Conservation (phyloP, 2,113 vertebrate species). For the Raja brachyura region DNA sequence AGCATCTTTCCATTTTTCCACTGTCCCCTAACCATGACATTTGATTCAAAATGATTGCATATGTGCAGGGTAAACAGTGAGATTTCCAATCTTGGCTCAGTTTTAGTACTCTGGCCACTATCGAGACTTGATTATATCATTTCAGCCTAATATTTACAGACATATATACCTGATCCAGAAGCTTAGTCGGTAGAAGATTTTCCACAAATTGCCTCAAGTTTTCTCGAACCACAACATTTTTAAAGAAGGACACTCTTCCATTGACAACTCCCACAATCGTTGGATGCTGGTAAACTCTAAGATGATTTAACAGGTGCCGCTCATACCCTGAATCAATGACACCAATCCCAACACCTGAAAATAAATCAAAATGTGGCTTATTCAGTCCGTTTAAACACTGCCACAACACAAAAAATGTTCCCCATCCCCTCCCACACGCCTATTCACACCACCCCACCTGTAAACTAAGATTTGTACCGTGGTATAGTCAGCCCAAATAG, state of each 20-base stretch:
- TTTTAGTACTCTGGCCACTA: background rate
- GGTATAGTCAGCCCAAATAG: background rate
- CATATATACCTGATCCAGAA: constrained; percentile 75
- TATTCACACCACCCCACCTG: background rate
- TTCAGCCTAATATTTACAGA: background rate
- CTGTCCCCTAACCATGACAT: background rate
- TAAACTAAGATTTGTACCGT: background rate
- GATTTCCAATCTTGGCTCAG: background rate
- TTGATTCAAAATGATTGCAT: background rate
- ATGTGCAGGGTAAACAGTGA: background rate
- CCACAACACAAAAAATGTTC: background rate
- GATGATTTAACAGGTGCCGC: constrained; percentile 80
- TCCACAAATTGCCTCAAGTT: constrained; percentile 87
- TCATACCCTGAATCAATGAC: constrained; percentile 88
- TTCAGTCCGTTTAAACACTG: background rate
- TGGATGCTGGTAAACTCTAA: constrained; percentile 85
- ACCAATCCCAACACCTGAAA: constrained; percentile 82
- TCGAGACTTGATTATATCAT: background rate
- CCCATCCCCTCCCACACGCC: background rate
- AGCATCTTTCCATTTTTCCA: background rate
- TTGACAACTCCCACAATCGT: constrained; percentile 84
- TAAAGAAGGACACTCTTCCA: constrained; percentile 85
- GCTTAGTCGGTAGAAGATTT: constrained; percentile 79
- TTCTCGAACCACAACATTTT: constrained; percentile 76
- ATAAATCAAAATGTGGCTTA: background rate